Percentiles rank a stretch among this genome's conserved stretches.
Conservation (phyloP, 1,140 invertebrate species). For the Stegodyphus dumicola region DNA sequence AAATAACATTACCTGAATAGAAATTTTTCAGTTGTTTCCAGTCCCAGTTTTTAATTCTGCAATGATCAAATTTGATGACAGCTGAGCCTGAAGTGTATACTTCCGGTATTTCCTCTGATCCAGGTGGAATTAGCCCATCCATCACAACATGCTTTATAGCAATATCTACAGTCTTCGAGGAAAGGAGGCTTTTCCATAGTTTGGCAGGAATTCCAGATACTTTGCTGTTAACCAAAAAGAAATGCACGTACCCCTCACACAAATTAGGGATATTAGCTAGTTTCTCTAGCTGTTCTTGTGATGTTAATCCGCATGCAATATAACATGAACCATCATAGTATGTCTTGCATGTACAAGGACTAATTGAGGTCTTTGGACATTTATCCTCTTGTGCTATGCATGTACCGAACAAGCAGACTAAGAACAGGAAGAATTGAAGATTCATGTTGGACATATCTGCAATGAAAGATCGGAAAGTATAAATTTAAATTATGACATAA, state of each 20-base stretch:
- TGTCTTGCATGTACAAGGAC: slow-evolving; percentile 33
- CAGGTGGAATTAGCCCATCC: slow-evolving; percentile 11
- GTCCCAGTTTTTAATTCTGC: slow-evolving; percentile 31
- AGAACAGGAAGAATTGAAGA: neutral
- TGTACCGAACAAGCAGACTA: neutral
- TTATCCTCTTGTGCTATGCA: neutral
- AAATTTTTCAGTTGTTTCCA: slow-evolving; percentile 39
- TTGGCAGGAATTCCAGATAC: slow-evolving; percentile 24
- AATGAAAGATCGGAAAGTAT: no score
- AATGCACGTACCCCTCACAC: slow-evolving; percentile 42
- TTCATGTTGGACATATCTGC: no score
- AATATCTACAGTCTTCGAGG: slow-evolving; percentile 44
- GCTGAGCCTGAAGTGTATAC: slow-evolving; percentile 19
- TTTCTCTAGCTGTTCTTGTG: neutral
- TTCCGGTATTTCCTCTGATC: neutral
- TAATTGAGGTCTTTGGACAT: slow-evolving; percentile 18
- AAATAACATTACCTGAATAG: slow-evolving; percentile 27
- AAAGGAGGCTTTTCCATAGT: slow-evolving; percentile 45
- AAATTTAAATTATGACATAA: no score
- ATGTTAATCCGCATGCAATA: slow-evolving; percentile 27
- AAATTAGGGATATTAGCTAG: slow-evolving; percentile 34
- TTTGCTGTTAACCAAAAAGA: slow-evolving; percentile 39
- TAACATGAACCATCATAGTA: slow-evolving; percentile 44
- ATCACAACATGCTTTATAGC: slow-evolving; percentile 36
- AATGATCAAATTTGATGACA: slow-evolving; percentile 43